Evolutionary conservation across 2,113 vertebrate species (phyloP).

Genomic region (Tragelaphus strepsiceros): DNA sequence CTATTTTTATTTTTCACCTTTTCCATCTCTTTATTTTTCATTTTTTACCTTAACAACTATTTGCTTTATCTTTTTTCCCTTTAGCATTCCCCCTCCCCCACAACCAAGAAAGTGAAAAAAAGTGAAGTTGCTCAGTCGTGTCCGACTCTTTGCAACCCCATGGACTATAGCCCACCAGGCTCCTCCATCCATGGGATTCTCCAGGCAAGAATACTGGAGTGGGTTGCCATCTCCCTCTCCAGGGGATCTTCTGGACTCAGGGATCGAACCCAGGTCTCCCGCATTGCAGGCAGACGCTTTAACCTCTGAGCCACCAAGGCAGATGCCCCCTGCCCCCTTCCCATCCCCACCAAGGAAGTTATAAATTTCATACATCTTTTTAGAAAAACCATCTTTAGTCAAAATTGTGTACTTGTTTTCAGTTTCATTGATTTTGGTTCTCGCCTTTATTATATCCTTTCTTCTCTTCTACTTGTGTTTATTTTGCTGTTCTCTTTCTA

Average conservation of each 20-base stretch:
- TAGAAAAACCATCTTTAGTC: neutral
- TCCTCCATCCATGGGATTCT: too few species aligned
- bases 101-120: too few species aligned
- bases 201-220: too few species aligned
- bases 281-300: too few species aligned
- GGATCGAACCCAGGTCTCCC: too few species aligned
- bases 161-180: too few species aligned
- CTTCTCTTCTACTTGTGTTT: neutral
- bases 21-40: neutral
- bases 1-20: neutral
- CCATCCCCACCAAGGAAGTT: neutral
- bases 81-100: neutral
- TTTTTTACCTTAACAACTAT: neutral
- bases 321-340: fast-evolving
- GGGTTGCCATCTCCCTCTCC: too few species aligned
- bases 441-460: neutral
- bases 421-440: neutral
- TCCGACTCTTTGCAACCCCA: fast-evolving
- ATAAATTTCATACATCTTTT: neutral
- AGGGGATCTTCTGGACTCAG: too few species aligned
- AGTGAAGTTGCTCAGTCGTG: too few species aligned
- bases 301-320: too few species aligned
- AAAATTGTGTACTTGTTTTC: neutral
- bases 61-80: neutral
- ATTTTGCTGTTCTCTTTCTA: neutral